A percentile compares a stretch with the other conserved stretches of the same genome.
phyloP scores from a whole-genome alignment of 2,113 vertebrate species.

The Daubentonia madagascariensis region DNA sequence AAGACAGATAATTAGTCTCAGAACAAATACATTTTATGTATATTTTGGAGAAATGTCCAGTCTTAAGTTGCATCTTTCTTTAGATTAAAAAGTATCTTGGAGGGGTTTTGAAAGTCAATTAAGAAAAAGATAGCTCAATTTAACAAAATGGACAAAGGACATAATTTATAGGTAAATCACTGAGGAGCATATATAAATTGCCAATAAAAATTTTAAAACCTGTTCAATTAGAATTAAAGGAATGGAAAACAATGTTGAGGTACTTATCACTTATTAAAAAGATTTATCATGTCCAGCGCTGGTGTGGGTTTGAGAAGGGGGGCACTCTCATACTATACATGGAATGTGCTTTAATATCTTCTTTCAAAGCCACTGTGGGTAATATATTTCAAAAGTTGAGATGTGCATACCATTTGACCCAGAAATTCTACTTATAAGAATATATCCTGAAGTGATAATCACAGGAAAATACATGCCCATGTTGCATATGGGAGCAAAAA shows the following conservation, averaged over 20 bases:
- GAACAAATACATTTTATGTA: not conserved
- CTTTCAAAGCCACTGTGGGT: not conserved
- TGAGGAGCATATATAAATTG: not conserved
- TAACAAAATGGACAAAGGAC: not conserved
- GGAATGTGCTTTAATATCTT: not conserved
- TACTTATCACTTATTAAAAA: not conserved
- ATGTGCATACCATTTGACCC: not conserved
- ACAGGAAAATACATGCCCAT: not conserved
- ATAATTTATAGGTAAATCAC: not conserved
- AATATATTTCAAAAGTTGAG: not conserved
- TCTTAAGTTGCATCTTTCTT: not conserved
- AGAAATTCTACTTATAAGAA: not conserved
- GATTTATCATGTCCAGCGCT: not conserved
- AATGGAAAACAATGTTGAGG: not conserved
- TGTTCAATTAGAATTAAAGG: not conserved
- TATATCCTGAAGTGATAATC: not conserved
- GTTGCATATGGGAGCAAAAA: not conserved
- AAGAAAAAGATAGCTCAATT: not conserved
- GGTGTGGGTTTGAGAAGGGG: not conserved
- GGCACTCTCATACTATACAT: no score
- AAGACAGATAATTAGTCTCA: not conserved
- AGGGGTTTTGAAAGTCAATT: not conserved
- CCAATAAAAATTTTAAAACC: not conserved
- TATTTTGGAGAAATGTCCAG: not conserved
- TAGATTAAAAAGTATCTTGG: not conserved